Evolutionary conservation across 2,113 vertebrate species (phyloP).

Genomic region (Hippocampus comes): DNA sequence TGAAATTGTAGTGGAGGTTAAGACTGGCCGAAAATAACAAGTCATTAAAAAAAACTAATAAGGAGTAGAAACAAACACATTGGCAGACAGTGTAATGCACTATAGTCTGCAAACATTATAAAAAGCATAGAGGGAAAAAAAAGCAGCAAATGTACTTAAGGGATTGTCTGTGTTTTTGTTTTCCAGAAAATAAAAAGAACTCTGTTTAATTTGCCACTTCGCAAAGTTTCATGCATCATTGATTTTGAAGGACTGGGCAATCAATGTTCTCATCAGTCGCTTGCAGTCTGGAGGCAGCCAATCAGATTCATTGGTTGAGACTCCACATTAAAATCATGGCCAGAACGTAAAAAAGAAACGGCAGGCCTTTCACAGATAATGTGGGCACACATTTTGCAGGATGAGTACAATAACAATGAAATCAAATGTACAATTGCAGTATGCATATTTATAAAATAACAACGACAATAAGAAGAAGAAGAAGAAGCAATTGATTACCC

Average conservation of each 20-base stretch:
- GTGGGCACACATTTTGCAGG: neutral
- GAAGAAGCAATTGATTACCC: no score
- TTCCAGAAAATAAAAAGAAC: neutral
- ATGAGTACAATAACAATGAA: no score
- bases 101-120: neutral
- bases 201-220: neutral
- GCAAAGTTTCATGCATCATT: neutral
- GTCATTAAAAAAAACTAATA: neutral
- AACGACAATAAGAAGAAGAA: no score
- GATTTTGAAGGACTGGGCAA: neutral
- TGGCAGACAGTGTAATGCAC: no score
- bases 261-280: neutral
- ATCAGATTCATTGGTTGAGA: neutral
- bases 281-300: neutral
- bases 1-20: no score
- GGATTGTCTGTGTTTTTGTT: neutral
- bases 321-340: neutral
- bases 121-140: neutral
- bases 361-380: neutral
- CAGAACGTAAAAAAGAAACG: neutral
- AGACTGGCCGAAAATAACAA: no score
- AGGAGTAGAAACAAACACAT: neutral
- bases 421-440: no score
- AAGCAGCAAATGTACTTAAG: neutral
- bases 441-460: no score